phyloP scores from a whole-genome alignment of 2,797 vertebrate genomes.

The Paguma larvata region DNA sequence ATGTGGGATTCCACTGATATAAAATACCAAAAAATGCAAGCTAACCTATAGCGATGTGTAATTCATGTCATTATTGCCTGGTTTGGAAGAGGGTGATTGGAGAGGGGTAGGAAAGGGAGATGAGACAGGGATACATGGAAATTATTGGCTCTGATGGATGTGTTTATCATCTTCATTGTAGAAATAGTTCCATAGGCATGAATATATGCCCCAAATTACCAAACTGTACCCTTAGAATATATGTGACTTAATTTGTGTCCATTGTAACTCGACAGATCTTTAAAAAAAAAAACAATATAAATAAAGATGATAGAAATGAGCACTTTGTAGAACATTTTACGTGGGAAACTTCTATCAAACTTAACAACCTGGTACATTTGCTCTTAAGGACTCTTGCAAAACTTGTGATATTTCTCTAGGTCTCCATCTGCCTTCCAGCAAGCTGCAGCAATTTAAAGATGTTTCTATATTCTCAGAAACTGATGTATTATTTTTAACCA shows the following conservation, averaged over 20 bases:
- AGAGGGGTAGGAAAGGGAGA: not conserved
- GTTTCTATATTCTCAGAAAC: slow-evolving; percentile 10
- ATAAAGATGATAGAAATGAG: not conserved
- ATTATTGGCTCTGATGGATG: not conserved
- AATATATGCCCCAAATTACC: not conserved
- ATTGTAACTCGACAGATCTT: not conserved
- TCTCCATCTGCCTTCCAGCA: not conserved
- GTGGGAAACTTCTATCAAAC: not conserved
- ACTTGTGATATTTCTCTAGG: not conserved
- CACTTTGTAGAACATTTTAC: not conserved
- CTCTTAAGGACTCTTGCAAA: not conserved
- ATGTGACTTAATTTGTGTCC: not conserved
- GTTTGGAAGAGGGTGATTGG: not conserved
- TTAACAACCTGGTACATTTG: not conserved
- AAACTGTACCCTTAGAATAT: not conserved
- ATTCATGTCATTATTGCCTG: not conserved
- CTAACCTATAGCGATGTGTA: not conserved
- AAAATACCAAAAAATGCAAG: not conserved
- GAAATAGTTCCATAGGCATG: not conserved
- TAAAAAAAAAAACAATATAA: not conserved
- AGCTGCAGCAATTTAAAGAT: not conserved
- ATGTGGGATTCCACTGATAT: not conserved
- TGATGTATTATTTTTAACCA: slow-evolving; percentile 48
- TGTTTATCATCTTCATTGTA: not conserved
- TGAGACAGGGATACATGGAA: not conserved